These are phyloP conservation scores for Vesta saturnalis DNA, from an alignment of 2,888 invertebrate species.

Conservation along the genomic window DNA sequence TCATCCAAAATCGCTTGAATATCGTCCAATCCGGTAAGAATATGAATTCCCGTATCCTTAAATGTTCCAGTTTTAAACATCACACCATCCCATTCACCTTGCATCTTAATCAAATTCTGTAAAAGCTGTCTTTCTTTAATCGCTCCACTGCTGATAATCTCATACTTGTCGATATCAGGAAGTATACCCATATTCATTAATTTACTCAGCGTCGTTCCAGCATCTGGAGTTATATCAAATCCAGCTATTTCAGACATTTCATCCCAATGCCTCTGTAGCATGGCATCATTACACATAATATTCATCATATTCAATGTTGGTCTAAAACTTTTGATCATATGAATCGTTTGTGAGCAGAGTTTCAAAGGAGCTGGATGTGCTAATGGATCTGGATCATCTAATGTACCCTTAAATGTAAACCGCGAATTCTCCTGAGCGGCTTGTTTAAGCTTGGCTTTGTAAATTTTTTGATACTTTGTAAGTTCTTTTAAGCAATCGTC, in stretches of 20 bases:
- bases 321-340: slow-evolving; percentile 75
- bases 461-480: slow-evolving; percentile 80
- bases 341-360: slow-evolving; percentile 71
- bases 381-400: slow-evolving; percentile 81
- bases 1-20: slow-evolving; percentile 83
- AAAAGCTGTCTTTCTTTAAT: slow-evolving; percentile 82
- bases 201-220: slow-evolving; percentile 84
- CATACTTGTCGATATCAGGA: slow-evolving; percentile 77
- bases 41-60: slow-evolving; percentile 78
- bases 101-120: slow-evolving; percentile 80
- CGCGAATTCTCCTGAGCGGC: slow-evolving; percentile 75
- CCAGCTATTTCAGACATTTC: slow-evolving; percentile 84
- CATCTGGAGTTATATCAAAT: slow-evolving; percentile 85
- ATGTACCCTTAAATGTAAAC: slow-evolving; percentile 69
- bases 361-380: slow-evolving; percentile 85
- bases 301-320: slow-evolving; percentile 84
- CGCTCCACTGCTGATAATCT: slow-evolving; percentile 85
- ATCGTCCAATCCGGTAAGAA: slow-evolving; percentile 80
- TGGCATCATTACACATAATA: slow-evolving; percentile 88
- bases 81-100: slow-evolving; percentile 81
- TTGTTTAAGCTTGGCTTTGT: slow-evolving; percentile 79
- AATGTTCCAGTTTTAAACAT: slow-evolving; percentile 73
- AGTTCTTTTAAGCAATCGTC: slow-evolving; percentile 85
- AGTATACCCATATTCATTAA: slow-evolving; percentile 78
- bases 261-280: slow-evolving; percentile 86